A percentile compares a stretch with the other conserved stretches of the same genome.
phyloP scores from a whole-genome alignment of 2,888 invertebrate genomes.

The Himalopsyche japonica region DNA sequence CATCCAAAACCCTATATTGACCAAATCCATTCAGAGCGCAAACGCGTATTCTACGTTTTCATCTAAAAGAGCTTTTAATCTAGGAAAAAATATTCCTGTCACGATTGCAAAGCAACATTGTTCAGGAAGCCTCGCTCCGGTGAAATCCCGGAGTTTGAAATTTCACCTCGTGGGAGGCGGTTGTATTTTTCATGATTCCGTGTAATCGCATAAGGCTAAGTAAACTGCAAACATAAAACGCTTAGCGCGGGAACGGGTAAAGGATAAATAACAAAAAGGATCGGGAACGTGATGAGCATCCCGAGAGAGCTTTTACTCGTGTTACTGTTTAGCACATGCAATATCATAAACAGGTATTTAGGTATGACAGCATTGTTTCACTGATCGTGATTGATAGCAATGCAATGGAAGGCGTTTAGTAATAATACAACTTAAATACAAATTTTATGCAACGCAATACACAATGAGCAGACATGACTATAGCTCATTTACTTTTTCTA shows the following conservation, averaged over 20 bases:
- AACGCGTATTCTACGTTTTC: background rate
- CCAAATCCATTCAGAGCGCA: background rate
- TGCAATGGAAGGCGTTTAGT: background rate
- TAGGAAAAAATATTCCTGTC: conserved; percentile 1
- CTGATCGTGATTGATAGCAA: background rate
- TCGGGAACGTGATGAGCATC: conserved; percentile 5
- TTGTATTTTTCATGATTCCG: conserved; percentile 8
- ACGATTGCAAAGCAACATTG: background rate
- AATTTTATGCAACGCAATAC: too few species aligned
- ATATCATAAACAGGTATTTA: background rate
- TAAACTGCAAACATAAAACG: conserved; percentile 21
- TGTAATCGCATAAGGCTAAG: conserved; percentile 13
- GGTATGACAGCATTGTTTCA: background rate
- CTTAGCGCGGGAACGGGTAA: background rate
- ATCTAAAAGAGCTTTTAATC: background rate
- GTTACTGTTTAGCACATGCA: background rate
- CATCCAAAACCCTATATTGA: background rate
- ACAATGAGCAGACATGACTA: too few species aligned
- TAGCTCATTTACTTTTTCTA: too few species aligned
- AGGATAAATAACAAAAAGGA: background rate
- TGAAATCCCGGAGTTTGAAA: conserved; percentile 3
- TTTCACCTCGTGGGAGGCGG: conserved; percentile 4
- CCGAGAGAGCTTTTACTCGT: background rate
- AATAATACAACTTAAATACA: too few species aligned
- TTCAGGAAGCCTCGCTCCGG: background rate